Base-by-base conservation (phyloP, 2,888 invertebrate species). In the Abrostola triplasia region DNA sequence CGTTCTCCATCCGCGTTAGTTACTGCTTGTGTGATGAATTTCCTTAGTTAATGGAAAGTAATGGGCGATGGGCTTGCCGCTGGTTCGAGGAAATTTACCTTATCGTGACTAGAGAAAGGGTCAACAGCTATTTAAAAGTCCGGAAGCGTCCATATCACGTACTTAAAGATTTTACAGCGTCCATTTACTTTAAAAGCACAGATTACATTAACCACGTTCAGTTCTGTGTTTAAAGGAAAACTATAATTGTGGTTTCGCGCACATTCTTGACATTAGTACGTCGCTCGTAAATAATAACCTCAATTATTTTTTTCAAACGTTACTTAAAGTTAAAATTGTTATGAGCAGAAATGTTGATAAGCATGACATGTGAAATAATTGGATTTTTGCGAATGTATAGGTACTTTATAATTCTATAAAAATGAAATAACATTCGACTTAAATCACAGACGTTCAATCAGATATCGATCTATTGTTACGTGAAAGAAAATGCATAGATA, bases 41-140 rank as follows among this genome's bases (percentile, higher is more conserved):
- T 77, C 80, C 81, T 77, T 61, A 78, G 79, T 81, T 86, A 87
- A 84, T 86, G 82, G 80, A 82, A 81, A 82, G 80, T 86, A 84
- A 84, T 84, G 80, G 79, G 65, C 64, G 77, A 77, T 77, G 82
- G 80, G 81, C 79, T 82, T 60, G 81, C 73, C 80, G 72, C 71
- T 62, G 40, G 65, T 67, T 68, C 52, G 63, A 80, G 82, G 82
- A 86, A 84, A 87, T 87, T 84, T 80, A 79, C 73, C 71, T 82
- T 83, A 84, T 84, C 82, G 76, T 61, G 64, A 62, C 62, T 63
- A 59, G 63, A 73, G 72, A 77, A 80, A 77, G 73, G 82, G 81
- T 81, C 77, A 77, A 69, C 77, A 66, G 69, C 70, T 75, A 70
- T 81, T 79, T 81, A 80, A 60, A 79, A 82, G 72, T 63, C 70